Conservation (phyloP, 2,113 vertebrate genomes). For the Rhinolophus sinicus region DNA sequence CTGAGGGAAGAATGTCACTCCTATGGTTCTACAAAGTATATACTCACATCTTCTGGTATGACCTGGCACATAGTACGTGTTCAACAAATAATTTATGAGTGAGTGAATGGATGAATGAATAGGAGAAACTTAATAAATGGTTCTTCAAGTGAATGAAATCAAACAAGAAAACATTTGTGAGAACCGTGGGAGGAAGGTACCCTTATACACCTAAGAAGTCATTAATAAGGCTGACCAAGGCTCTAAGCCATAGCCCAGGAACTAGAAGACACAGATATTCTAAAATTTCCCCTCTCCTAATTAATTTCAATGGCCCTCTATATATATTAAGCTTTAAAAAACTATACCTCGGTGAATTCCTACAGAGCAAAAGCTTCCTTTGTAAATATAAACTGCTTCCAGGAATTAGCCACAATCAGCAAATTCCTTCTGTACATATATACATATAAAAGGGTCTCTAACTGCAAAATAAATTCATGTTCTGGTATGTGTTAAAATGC, state of each 20-base stretch:
- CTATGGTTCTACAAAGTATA: slow-evolving; percentile 1
- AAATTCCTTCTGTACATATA: slow-evolving; percentile 31
- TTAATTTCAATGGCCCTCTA: slow-evolving; percentile 10
- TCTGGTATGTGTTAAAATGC: neutral
- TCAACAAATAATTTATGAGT: slow-evolving; percentile 15
- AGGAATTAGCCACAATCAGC: neutral
- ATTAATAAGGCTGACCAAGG: neutral
- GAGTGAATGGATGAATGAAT: neutral
- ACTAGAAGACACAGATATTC: neutral
- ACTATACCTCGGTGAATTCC: slow-evolving; percentile 11
- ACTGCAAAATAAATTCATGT: slow-evolving; percentile 40
- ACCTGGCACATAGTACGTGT: neutral
- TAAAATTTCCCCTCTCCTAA: neutral
- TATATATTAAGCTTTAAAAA: neutral
- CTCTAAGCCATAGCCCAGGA: neutral
- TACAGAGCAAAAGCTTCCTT: neutral
- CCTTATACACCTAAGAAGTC: neutral
- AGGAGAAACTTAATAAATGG: neutral
- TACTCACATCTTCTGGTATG: slow-evolving; percentile 5
- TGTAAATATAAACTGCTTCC: neutral
- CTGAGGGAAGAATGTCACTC: neutral
- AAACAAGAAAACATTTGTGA: slow-evolving; percentile 35
- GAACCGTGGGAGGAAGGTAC: neutral
- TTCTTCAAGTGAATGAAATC: slow-evolving; percentile 28
- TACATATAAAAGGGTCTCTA: neutral